Base-by-base conservation (phyloP, 2,113 vertebrate species). In the Pycnonotus jocosus region DNA sequence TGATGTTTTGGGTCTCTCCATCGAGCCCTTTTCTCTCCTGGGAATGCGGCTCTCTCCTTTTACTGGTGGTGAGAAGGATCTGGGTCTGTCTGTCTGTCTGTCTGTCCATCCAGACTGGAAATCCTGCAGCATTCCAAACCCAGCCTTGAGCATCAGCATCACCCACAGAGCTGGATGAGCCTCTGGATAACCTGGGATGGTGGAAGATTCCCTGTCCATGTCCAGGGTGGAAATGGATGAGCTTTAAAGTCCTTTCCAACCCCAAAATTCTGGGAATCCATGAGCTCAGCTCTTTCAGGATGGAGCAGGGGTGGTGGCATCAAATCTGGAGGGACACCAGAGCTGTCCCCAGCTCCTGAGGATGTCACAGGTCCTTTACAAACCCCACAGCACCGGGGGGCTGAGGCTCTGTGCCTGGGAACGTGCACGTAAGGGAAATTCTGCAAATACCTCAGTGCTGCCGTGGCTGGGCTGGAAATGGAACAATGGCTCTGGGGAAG, bases 1-100 rank as follows among this genome's bases (percentile, higher is more conserved):
- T 89, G 82, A 97, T 91, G 93, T 94, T 95, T 88, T 88, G 74
- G 69, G 47, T 79, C 97, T 97, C 70, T 98, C 97, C 90, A 92
- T 68, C 33, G 37, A 82, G 64, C 92, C 96, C 96, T 97, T 96
- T 98, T 97, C 95, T 94, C 73, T 38, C 42, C 23, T 18, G 79
- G 78, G 77, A 83, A 48, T 2, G 13, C 2, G 1, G 3, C 28
- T 62, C 48, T 31, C 27, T 45, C 30, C 42, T 28, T 51, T 16
- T 11, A 6, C 70, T 73, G 31, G 42, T 61, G 2, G 7, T 14
- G 4, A 77, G 81, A 66, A 20, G 5, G 40, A 12, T 13, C 22
- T 9, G 14, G 22, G 11, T 42, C 87, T 38, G 44, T 64, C 87
- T 76, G 88, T 86, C 90, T 5, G 14, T 40, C 86, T 38, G 42